These are phyloP conservation scores for Lanistes nyassanus DNA, from an alignment of 1,140 invertebrate species.

Conservation along the genomic window DNA sequence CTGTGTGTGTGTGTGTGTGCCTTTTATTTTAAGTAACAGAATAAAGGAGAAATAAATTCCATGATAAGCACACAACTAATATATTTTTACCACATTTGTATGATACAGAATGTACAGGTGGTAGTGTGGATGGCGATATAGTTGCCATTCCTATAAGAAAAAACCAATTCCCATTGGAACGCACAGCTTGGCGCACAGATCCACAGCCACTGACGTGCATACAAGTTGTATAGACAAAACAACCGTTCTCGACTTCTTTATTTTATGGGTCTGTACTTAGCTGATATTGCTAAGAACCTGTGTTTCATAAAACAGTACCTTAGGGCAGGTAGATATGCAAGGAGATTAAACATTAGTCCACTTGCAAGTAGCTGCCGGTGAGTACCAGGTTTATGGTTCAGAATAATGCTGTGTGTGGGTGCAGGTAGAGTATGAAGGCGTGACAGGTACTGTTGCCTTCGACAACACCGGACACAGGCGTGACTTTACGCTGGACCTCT, in stretches of 20 bases:
- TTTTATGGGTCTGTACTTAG: neutral
- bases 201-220: neutral
- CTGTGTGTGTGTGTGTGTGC: neutral
- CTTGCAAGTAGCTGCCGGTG: too few relatives aligned
- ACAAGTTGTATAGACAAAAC: neutral
- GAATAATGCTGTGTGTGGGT: neutral
- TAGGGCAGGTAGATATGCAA: too few relatives aligned
- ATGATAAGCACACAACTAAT: neutral
- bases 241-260: neutral
- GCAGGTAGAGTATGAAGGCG: conserved; percentile 73
- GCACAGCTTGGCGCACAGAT: conserved; percentile 17
- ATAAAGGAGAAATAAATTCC: neutral
- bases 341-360: too few relatives aligned
- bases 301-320: too few relatives aligned
- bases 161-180: too few relatives aligned
- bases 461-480: conserved; percentile 81
- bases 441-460: conserved; percentile 90
- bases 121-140: too few relatives aligned
- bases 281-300: too few relatives aligned
- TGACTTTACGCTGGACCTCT: conserved; percentile 89
- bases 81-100: too few relatives aligned
- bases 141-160: too few relatives aligned
- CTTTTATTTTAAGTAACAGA: neutral
- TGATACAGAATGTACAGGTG: too few relatives aligned
- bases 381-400: neutral